These are phyloP conservation scores for Peromyscus aztecus DNA, from an alignment of 2,797 vertebrate species.

Conservation along the genomic window DNA sequence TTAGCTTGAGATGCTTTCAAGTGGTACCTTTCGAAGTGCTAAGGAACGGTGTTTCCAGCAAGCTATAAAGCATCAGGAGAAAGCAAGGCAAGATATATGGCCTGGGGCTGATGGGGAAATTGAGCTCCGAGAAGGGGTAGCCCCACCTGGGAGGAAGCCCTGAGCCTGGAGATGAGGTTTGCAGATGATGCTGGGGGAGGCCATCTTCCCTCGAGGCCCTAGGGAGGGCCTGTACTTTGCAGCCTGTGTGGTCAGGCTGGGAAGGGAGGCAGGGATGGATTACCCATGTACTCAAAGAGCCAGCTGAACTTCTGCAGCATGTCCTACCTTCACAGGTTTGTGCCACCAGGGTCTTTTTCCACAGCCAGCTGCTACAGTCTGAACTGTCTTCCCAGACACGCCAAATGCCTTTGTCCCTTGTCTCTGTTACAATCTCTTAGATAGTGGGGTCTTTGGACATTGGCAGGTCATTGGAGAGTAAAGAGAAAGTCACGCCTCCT, in stretches of 20 bases:
- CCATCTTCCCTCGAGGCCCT: conserved; percentile 49
- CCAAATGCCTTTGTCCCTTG: neutral
- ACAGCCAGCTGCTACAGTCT: neutral
- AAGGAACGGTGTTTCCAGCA: conserved; percentile 86
- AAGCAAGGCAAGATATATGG: conserved; percentile 85
- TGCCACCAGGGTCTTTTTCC: neutral
- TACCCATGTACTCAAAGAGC: neutral
- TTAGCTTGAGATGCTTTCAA: conserved; percentile 87
- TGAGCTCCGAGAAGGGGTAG: conserved; percentile 83
- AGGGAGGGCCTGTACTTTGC: neutral
- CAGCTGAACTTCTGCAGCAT: neutral
- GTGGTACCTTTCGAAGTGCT: conserved; percentile 87
- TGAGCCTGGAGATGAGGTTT: conserved; percentile 81
- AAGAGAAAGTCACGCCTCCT: neutral
- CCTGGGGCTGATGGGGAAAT: conserved; percentile 85
- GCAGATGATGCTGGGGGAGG: conserved; percentile 63
- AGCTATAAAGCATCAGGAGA: conserved; percentile 87
- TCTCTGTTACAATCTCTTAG: neutral
- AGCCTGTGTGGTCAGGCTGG: conserved; percentile 69
- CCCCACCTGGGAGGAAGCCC: conserved; percentile 82
- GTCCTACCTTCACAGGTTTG: neutral
- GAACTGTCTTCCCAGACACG: neutral
- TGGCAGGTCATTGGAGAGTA: neutral
- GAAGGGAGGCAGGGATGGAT: neutral
- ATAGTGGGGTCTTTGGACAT: neutral